Percentiles rank a stretch among this genome's conserved stretches.
These are phyloP conservation scores for Prinia subflava DNA, from an alignment of 2,113 vertebrate species.

Conservation along the genomic window DNA sequence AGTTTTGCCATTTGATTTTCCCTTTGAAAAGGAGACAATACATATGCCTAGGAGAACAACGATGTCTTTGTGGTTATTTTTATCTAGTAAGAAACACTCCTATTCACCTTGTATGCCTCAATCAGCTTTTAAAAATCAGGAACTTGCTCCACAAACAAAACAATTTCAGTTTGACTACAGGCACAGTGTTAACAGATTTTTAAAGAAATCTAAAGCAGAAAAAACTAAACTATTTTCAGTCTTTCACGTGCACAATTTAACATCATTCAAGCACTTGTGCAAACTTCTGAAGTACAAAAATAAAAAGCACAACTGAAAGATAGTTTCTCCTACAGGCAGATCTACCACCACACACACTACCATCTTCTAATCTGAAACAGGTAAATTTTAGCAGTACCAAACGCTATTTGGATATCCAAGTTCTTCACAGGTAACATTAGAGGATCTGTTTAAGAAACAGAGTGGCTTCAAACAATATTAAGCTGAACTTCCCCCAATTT, in stretches of 20 bases:
- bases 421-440: background rate
- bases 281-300: background rate
- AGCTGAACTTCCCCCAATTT: background rate
- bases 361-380: background rate
- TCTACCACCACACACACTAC: background rate
- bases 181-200: background rate
- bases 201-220: background rate
- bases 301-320: background rate
- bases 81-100: background rate
- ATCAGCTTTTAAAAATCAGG: background rate
- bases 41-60: background rate
- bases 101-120: background rate
- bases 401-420: background rate
- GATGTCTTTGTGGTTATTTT: background rate
- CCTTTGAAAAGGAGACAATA: background rate
- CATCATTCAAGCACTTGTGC: background rate
- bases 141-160: background rate
- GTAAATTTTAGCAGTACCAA: background rate
- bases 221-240: background rate
- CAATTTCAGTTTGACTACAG: background rate
- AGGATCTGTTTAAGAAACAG: background rate
- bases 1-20: background rate
- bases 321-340: background rate
- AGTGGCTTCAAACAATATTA: background rate
- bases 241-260: background rate